These are phyloP conservation scores for Drosophila buzzatii DNA, from an alignment of 2,888 invertebrate species.

Conservation along the genomic window DNA sequence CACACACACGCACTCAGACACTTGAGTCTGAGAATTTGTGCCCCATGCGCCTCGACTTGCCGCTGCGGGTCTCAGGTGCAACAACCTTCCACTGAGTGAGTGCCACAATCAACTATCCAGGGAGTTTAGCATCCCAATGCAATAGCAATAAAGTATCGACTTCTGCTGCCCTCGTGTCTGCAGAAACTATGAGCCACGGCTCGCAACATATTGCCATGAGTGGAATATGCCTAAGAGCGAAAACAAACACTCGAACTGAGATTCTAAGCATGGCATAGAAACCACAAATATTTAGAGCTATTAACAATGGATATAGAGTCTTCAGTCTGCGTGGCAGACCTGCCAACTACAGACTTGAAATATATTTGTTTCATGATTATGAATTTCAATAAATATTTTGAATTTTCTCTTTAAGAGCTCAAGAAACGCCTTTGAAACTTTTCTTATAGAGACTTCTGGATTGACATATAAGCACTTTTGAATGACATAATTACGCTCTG, in stretches of 20 bases:
- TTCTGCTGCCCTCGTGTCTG: background rate
- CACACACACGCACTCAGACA: slow-evolving; percentile 41
- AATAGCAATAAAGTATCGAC: slow-evolving; percentile 22
- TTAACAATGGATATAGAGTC: background rate
- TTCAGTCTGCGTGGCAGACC: too few species aligned
- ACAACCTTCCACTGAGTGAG: slow-evolving; percentile 32
- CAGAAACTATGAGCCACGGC: background rate
- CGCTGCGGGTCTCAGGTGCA: slow-evolving; percentile 57
- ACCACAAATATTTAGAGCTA: background rate
- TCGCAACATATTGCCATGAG: slow-evolving; percentile 13
- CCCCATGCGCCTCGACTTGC: slow-evolving; percentile 27
- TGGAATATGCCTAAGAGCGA: background rate
- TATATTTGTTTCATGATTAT: background rate
- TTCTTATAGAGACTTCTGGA: background rate
- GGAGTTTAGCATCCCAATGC: slow-evolving; percentile 39
- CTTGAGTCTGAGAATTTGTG: slow-evolving; percentile 27
- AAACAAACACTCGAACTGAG: slow-evolving; percentile 3
- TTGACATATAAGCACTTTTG: background rate
- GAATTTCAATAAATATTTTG: background rate
- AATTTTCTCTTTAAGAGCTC: background rate
- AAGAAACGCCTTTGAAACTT: background rate
- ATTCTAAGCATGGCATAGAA: background rate
- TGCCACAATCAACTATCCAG: slow-evolving; percentile 22
- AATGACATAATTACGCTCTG: background rate
- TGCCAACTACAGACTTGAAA: too few species aligned